Conservation (phyloP, 2,888 invertebrate genomes). For the Biston stratarius region DNA sequence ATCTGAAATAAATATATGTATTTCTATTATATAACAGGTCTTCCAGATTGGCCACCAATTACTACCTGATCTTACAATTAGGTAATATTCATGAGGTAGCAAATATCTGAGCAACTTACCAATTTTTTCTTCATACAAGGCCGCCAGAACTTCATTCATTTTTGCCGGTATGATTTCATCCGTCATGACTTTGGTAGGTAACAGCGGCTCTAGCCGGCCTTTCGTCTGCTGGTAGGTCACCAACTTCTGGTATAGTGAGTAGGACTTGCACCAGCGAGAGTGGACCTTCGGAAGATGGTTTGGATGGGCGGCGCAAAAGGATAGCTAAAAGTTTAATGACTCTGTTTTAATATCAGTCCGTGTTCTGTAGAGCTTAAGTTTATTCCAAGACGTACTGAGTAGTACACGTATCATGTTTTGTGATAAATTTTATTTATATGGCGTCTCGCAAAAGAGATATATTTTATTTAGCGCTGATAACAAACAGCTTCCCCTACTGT, state of each 20-base stretch:
- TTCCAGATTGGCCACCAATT: no score
- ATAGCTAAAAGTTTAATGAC: slow-evolving; percentile 65
- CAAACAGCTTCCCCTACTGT: no score
- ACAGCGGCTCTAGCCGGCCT: slow-evolving; percentile 85
- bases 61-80: no score
- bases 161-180: slow-evolving; percentile 69
- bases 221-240: slow-evolving; percentile 86
- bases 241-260: slow-evolving; percentile 87
- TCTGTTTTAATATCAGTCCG: background rate
- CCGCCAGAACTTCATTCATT: slow-evolving; percentile 79
- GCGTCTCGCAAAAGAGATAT: no score
- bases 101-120: slow-evolving; percentile 56
- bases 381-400: background rate
- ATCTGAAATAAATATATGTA: no score
- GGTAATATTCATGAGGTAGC: no score
- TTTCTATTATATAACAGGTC: no score
- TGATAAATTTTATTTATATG: no score
- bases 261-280: slow-evolving; percentile 88
- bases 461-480: no score
- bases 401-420: no score
- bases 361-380: background rate
- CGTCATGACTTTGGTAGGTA: slow-evolving; percentile 82
- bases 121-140: slow-evolving; percentile 79
- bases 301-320: slow-evolving; percentile 81
- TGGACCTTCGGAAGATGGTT: slow-evolving; percentile 84